A percentile compares a stretch with the other conserved stretches of the same genome.
Conservation (phyloP, 2,888 invertebrate species). For the Lasioglossum morio region DNA sequence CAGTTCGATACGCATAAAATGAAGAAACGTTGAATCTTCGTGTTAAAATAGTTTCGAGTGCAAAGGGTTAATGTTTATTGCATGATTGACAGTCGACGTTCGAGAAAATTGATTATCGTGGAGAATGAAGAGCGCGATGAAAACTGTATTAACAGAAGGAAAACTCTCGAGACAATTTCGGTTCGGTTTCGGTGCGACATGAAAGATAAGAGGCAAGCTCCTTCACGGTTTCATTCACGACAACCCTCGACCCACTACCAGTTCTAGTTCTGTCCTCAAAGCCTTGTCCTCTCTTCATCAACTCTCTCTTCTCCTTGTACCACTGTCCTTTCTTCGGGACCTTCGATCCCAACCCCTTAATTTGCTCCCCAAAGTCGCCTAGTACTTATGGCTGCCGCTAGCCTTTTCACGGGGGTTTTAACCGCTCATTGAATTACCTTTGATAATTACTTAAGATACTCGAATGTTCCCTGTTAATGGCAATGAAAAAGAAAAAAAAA, state of each 20-base stretch:
- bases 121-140: slow-evolving; percentile 33
- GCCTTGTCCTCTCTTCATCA: slow-evolving; percentile 66
- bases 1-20: too few relatives aligned
- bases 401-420: slow-evolving; percentile 67
- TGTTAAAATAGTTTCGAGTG: too few relatives aligned
- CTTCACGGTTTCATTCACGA: slow-evolving; percentile 61
- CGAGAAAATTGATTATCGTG: neutral
- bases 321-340: slow-evolving; percentile 52
- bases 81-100: neutral
- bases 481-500: slow-evolving; percentile 38
- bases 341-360: slow-evolving; percentile 59
- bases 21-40: too few relatives aligned
- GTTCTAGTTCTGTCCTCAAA: slow-evolving; percentile 46
- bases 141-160: slow-evolving; percentile 51
- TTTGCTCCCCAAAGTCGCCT: slow-evolving; percentile 47
- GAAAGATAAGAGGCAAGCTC: slow-evolving; percentile 61
- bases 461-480: slow-evolving; percentile 50
- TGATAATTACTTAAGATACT: slow-evolving; percentile 72
- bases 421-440: slow-evolving; percentile 71
- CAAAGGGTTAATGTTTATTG: neutral
- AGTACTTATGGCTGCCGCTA: slow-evolving; percentile 58
- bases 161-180: slow-evolving; percentile 47
- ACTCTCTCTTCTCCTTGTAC: slow-evolving; percentile 34
- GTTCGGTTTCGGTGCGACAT: slow-evolving; percentile 27
- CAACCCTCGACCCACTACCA: slow-evolving; percentile 57